phyloP scores from a whole-genome alignment of 2,113 vertebrate species.

The Leiothrix lutea region DNA sequence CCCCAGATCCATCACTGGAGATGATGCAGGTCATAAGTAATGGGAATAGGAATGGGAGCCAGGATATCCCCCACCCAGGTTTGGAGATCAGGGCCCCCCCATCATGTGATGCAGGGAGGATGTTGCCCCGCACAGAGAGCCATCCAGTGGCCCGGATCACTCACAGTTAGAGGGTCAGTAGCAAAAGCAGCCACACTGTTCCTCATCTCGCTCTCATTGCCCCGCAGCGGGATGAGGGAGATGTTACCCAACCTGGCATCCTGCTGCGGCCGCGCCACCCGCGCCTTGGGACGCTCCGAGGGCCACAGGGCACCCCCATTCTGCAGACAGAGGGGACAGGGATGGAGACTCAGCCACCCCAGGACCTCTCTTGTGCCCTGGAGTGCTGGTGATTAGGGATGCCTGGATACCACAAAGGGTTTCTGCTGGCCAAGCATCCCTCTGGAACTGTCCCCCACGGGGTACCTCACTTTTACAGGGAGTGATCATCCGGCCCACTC shows the following conservation, averaged over 20 bases:
- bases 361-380: background rate
- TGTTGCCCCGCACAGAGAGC: background rate
- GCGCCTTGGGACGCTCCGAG: conserved; percentile 70
- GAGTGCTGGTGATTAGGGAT: background rate
- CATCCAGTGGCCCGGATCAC: conserved; percentile 16
- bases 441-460: background rate
- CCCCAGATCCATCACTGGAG: background rate
- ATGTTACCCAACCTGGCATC: conserved; percentile 87
- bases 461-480: background rate
- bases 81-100: background rate
- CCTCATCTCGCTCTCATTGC: conserved; percentile 93
- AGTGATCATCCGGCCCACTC: background rate
- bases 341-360: background rate
- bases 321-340: conserved; percentile 14
- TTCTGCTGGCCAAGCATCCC: background rate
- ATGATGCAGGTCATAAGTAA: background rate
- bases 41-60: background rate
- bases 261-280: conserved; percentile 59
- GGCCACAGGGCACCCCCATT: conserved; percentile 86
- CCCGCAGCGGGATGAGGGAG: conserved; percentile 91
- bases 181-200: conserved; percentile 91
- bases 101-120: background rate
- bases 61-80: background rate
- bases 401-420: background rate
- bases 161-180: conserved; percentile 87